A percentile compares a stretch with the other conserved stretches of the same genome.
Evolutionary conservation across 2,888 invertebrate species (phyloP).

Genomic region (Stegophylla sp.): DNA sequence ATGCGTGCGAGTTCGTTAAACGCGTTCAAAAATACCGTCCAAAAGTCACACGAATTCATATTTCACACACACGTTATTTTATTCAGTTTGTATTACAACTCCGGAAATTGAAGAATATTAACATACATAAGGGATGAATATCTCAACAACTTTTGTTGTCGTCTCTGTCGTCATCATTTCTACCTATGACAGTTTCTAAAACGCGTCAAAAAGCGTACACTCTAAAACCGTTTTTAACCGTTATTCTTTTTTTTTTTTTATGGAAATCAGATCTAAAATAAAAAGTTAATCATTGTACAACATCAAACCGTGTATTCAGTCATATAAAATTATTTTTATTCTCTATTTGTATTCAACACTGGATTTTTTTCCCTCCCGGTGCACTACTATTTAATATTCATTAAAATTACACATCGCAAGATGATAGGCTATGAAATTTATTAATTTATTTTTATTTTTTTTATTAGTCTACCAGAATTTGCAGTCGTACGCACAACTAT

Average conservation of each 20-base stretch:
- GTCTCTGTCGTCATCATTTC: slow-evolving; percentile 15
- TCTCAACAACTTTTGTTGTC: slow-evolving; percentile 26
- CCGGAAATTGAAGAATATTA: slow-evolving; percentile 56
- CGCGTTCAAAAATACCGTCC: background rate
- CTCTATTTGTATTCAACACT: no score
- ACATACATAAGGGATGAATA: slow-evolving; percentile 40
- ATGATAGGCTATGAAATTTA: no score
- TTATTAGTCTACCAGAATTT: no score
- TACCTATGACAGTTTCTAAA: slow-evolving; percentile 48
- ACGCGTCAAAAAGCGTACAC: background rate
- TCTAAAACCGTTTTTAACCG: slow-evolving; percentile 21
- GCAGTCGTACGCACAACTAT: no score
- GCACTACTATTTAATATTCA: background rate
- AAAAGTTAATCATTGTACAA: background rate
- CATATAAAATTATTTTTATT: no score
- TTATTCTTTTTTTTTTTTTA: no score
- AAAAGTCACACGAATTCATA: slow-evolving; percentile 31
- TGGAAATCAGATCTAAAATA: slow-evolving; percentile 6
- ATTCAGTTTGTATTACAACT: slow-evolving; percentile 40
- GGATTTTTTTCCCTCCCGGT: background rate
- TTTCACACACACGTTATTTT: slow-evolving; percentile 27
- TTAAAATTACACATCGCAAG: background rate
- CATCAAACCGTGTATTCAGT: background rate
- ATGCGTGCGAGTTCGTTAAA: no score
- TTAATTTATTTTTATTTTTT: no score